phyloP scores from a whole-genome alignment of 2,113 vertebrate species.

The Heterochromis multidens region DNA sequence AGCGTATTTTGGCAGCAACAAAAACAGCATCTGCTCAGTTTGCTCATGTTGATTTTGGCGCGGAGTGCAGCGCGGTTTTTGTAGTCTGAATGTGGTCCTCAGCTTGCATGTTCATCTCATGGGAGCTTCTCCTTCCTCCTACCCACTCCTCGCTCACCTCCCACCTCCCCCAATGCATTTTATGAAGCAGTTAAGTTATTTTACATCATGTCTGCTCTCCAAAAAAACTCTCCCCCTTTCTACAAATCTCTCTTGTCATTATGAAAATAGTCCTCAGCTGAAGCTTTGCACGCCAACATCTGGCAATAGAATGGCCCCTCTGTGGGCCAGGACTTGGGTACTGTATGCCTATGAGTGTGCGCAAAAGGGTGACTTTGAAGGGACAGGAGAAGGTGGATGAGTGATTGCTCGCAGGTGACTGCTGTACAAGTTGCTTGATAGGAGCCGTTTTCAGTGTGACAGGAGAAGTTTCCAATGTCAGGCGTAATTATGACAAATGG shows the following conservation, averaged over 20 bases:
- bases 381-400: conserved; percentile 38
- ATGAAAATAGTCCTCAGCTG: conserved; percentile 59
- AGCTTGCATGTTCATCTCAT: conserved; percentile 33
- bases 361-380: conserved; percentile 17
- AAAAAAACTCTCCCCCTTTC: conserved; percentile 39
- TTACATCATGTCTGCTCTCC: conserved; percentile 67
- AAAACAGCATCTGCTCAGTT: conserved; percentile 48
- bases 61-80: conserved; percentile 38
- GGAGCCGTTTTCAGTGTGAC: conserved; percentile 18
- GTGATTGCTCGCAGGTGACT: conserved; percentile 66
- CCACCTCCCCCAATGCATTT: conserved; percentile 25
- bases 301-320: conserved; percentile 54
- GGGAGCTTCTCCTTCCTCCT: conserved; percentile 45
- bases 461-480: conserved; percentile 28
- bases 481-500: conserved; percentile 50
- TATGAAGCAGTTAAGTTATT: conserved; percentile 71
- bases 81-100: conserved; percentile 43
- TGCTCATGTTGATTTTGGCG: conserved; percentile 65
- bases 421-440: neutral
- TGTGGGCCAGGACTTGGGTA: conserved; percentile 27
- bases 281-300: conserved; percentile 56
- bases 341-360: neutral
- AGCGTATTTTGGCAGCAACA: conserved; percentile 42
- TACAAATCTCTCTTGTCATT: conserved; percentile 66
- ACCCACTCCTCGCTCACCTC: neutral